A percentile compares a stretch with the other conserved stretches of the same genome.
Evolutionary conservation across 2,888 invertebrate species (phyloP).

Genomic region (Dorcus hopei): DNA sequence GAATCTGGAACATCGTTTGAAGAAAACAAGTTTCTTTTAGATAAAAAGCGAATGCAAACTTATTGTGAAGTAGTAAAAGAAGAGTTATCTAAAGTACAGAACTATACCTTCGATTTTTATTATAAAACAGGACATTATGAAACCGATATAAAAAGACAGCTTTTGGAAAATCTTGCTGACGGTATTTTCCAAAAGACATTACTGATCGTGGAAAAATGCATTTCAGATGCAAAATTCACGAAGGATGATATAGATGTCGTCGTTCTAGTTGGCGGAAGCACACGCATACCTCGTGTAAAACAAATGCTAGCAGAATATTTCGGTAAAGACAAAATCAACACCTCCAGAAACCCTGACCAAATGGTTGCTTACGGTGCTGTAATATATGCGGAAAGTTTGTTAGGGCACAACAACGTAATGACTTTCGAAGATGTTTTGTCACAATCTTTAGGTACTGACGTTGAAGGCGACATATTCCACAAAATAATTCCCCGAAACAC

Average conservation of each 20-base stretch:
- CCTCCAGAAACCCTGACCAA: slow-evolving; percentile 33
- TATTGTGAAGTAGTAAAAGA: slow-evolving; percentile 27
- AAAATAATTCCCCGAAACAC: slow-evolving; percentile 28
- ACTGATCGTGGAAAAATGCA: slow-evolving; percentile 22
- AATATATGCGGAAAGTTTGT: slow-evolving; percentile 25
- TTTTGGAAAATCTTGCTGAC: slow-evolving; percentile 27
- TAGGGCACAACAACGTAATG: slow-evolving; percentile 15
- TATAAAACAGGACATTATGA: not conserved
- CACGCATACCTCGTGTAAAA: slow-evolving; percentile 32
- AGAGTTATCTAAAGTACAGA: not conserved
- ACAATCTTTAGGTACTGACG: slow-evolving; percentile 19
- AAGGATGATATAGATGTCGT: slow-evolving; percentile 29
- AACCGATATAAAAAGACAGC: slow-evolving; percentile 19
- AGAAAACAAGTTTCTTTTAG: no score
- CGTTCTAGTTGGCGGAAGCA: slow-evolving; percentile 33
- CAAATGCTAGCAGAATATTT: slow-evolving; percentile 26
- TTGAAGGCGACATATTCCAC: slow-evolving; percentile 21
- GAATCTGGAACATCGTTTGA: slow-evolving; percentile 18
- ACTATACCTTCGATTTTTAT: not conserved
- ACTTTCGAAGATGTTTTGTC: not conserved
- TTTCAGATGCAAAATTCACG: slow-evolving; percentile 21
- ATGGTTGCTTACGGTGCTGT: slow-evolving; percentile 34
- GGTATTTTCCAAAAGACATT: slow-evolving; percentile 26
- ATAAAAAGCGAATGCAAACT: slow-evolving; percentile 14
- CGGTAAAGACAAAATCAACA: slow-evolving; percentile 22